phyloP scores from a whole-genome alignment of 92 coral and sea anemone species.

The Parazoanthus swiftii region DNA sequence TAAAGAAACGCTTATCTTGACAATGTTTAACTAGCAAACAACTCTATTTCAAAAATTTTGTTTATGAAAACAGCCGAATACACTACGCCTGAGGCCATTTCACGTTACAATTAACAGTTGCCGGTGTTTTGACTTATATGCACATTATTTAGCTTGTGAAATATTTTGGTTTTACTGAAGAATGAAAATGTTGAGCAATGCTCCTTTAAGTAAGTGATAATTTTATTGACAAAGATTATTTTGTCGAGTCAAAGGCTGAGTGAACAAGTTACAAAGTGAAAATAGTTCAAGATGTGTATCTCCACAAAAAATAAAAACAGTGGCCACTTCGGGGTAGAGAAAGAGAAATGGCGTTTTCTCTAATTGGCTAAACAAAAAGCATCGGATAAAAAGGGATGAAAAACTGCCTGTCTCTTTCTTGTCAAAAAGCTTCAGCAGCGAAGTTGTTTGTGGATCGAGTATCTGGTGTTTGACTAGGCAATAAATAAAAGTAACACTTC shows the following conservation, averaged over 20 bases:
- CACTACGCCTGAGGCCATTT: no score
- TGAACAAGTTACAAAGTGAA: background rate
- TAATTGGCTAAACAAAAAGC: no score
- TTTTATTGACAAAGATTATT: no score
- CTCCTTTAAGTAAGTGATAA: background rate
- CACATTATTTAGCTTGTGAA: no score
- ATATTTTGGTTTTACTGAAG: background rate
- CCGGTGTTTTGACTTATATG: no score
- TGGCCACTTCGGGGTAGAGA: background rate
- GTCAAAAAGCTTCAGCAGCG: background rate
- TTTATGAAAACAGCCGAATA: background rate
- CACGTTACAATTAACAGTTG: no score
- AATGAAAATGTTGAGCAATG: background rate
- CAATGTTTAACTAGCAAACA: background rate
- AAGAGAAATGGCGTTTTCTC: no score
- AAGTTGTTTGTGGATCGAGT: background rate
- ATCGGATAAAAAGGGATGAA: background rate
- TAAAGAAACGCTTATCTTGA: background rate
- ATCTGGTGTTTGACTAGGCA: background rate
- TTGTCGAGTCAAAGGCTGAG: no score
- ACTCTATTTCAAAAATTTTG: background rate
- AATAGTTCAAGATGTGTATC: background rate
- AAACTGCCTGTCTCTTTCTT: background rate
- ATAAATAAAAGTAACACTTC: background rate
- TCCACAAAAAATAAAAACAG: background rate